Evolutionary conservation across 2,797 vertebrate species (phyloP).

Genomic region (Anabacerthia variegaticeps): DNA sequence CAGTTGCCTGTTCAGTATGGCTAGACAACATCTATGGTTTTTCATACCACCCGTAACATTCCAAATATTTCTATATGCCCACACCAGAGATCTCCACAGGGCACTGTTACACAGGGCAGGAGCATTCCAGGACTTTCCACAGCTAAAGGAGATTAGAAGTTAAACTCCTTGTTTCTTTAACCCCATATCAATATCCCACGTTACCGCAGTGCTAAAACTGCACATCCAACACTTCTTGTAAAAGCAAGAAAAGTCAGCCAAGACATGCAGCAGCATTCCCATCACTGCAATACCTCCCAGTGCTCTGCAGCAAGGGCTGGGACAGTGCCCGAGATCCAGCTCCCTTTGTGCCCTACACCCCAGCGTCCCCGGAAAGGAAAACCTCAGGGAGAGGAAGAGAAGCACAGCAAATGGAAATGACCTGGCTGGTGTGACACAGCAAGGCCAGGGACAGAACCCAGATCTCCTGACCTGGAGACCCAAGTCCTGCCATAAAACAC

Average conservation of each 20-base stretch:
- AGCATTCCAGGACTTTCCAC: conserved; percentile 36
- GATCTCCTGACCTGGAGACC: not conserved
- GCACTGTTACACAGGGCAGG: not conserved
- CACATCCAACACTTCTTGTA: not conserved
- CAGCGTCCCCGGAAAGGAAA: not conserved
- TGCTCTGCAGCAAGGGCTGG: not conserved
- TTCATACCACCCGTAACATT: not conserved
- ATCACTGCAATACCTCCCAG: not conserved
- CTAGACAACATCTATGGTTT: not conserved
- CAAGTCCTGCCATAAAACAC: not conserved
- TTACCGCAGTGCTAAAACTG: not conserved
- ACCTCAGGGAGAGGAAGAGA: not conserved
- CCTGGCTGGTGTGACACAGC: not conserved
- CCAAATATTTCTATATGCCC: not conserved
- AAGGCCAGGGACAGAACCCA: not conserved
- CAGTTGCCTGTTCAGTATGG: not conserved
- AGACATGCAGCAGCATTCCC: not conserved
- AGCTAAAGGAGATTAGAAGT: not conserved
- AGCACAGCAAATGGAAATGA: not conserved
- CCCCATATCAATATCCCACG: not conserved
- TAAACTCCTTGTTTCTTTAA: not conserved
- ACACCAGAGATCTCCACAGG: not conserved
- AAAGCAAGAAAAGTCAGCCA: conserved; percentile 11
- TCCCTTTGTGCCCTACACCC: not conserved
- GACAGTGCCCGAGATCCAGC: not conserved